A percentile compares a stretch with the other conserved stretches of the same genome.
These are phyloP conservation scores for Drosophila asahinai DNA, from an alignment of 1,140 invertebrate species.

Conservation along the genomic window DNA sequence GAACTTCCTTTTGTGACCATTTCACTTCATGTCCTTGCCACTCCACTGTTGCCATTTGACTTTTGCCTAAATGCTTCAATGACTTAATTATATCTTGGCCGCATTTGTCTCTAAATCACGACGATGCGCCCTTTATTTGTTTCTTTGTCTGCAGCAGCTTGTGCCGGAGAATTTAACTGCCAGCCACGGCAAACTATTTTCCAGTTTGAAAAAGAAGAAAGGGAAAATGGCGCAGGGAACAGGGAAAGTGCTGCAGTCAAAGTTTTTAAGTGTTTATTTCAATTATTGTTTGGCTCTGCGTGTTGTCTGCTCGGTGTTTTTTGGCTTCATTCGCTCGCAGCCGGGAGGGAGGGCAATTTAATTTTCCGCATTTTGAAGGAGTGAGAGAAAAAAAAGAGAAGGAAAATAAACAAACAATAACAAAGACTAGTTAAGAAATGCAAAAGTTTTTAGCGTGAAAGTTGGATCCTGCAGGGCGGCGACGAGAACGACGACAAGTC, in stretches of 20 bases:
- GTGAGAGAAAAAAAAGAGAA: constrained; percentile 23
- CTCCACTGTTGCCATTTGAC: constrained; percentile 33
- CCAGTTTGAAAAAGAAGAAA: constrained; percentile 32
- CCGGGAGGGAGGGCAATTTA: constrained; percentile 64
- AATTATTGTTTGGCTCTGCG: constrained; percentile 77
- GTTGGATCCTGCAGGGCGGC: constrained; percentile 43
- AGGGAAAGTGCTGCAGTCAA: constrained; percentile 64
- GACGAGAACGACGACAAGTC: background rate
- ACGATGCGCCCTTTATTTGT: constrained; percentile 26
- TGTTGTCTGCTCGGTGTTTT: constrained; percentile 43
- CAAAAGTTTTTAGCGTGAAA: constrained; percentile 81
- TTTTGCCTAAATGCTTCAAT: constrained; percentile 57
- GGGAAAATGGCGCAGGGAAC: constrained; percentile 25
- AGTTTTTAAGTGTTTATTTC: constrained; percentile 83
- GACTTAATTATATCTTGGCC: constrained; percentile 71
- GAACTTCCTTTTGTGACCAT: constrained; percentile 34
- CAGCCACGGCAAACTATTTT: constrained; percentile 65
- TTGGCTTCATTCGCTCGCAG: constrained; percentile 8
- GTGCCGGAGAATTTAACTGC: constrained; percentile 72
- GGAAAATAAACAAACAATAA: constrained; percentile 66
- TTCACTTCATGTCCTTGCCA: constrained; percentile 19
- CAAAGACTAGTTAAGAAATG: constrained; percentile 83
- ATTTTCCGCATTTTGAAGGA: constrained; percentile 71
- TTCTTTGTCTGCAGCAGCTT: constrained; percentile 43
- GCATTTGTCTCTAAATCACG: constrained; percentile 65